These are phyloP conservation scores for Meles meles DNA, from an alignment of 2,113 vertebrate genomes.

Conservation along the genomic window DNA sequence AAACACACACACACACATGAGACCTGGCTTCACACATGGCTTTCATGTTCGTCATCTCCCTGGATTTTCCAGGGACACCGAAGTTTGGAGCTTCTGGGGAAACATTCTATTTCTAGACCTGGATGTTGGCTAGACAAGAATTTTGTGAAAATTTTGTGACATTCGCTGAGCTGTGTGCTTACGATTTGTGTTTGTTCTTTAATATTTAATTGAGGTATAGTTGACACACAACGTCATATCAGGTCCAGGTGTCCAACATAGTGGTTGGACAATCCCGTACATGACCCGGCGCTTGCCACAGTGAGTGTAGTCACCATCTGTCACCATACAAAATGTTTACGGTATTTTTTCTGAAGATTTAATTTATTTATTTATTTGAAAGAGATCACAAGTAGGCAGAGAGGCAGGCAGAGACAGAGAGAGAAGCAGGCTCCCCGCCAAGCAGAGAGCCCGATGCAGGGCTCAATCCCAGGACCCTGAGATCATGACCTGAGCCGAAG, in stretches of 20 bases:
- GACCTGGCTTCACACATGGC: neutral
- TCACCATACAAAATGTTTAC: neutral
- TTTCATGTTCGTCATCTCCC: neutral
- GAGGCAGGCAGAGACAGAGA: too few species aligned
- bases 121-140: neutral
- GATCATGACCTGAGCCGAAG: too few species aligned
- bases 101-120: neutral
- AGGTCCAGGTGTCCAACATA: neutral
- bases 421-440: too few species aligned
- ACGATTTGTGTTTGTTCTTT: neutral
- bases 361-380: too few species aligned
- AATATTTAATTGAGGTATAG: neutral
- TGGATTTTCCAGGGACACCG: neutral
- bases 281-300: neutral
- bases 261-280: neutral
- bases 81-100: neutral
- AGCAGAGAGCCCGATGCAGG: too few species aligned
- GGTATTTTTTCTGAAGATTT: too few species aligned
- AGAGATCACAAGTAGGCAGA: too few species aligned
- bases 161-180: neutral
- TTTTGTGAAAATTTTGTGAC: neutral
- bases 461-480: too few species aligned
- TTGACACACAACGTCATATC: neutral
- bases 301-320: neutral
- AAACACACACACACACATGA: neutral